phyloP scores from a whole-genome alignment of 2,888 invertebrate genomes.

The Conchocele bisecta region DNA sequence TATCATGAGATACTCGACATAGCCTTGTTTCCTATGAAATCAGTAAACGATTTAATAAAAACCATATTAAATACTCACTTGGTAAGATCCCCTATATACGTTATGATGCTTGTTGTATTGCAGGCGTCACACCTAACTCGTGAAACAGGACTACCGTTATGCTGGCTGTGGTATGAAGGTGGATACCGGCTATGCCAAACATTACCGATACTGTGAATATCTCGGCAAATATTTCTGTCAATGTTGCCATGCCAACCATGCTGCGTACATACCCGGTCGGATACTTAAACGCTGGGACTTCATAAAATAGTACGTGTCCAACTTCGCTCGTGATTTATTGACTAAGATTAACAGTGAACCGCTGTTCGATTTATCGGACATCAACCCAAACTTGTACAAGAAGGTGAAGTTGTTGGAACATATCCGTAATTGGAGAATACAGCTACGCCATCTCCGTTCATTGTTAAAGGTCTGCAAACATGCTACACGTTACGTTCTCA shows the following conservation, averaged over 20 bases:
- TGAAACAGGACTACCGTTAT: constrained; percentile 90
- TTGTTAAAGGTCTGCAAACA: constrained; percentile 90
- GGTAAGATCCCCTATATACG: background rate
- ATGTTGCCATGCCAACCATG: constrained; percentile 91
- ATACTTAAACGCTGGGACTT: constrained; percentile 84
- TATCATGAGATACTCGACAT: no score
- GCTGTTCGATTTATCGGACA: constrained; percentile 88
- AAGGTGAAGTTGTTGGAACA: constrained; percentile 86
- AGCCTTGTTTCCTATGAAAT: no score
- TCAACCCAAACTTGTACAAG: constrained; percentile 88
- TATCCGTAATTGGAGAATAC: constrained; percentile 86
- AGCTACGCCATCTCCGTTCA: constrained; percentile 89
- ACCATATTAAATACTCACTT: no score
- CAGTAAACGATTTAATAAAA: no score
- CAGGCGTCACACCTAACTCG: constrained; percentile 87
- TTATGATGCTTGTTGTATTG: constrained; percentile 18
- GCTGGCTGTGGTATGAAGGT: constrained; percentile 93
- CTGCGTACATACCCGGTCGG: constrained; percentile 86
- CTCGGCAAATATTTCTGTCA: constrained; percentile 93
- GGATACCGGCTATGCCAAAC: constrained; percentile 87
- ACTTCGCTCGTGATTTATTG: constrained; percentile 90
- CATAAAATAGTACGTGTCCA: constrained; percentile 90
- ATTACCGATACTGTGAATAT: constrained; percentile 92
- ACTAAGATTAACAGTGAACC: constrained; percentile 91
- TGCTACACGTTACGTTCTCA: constrained; percentile 83